Percentiles rank a stretch among this genome's conserved stretches.
Evolutionary conservation across 2,113 vertebrate species (phyloP).

Genomic region (Eolophus roseicapilla): DNA sequence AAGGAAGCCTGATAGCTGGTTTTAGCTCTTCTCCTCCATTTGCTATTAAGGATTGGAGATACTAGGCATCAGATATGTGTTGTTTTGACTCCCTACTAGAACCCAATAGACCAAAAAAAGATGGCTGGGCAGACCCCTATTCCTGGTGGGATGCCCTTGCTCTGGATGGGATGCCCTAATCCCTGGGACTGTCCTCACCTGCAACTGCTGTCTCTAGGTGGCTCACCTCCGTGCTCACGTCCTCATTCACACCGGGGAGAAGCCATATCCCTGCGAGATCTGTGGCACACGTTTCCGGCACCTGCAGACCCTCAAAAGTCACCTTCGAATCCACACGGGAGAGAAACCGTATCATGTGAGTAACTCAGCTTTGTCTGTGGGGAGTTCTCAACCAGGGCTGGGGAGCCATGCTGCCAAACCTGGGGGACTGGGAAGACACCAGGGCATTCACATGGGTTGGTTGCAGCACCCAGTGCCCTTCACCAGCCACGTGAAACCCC

Average conservation of each 20-base stretch:
- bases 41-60: not conserved
- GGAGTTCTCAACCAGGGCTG: not conserved
- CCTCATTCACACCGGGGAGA: slow-evolving; percentile 97
- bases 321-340: slow-evolving; percentile 97
- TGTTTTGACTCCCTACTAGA: not conserved
- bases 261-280: slow-evolving; percentile 97
- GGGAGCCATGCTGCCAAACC: not conserved
- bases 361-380: not conserved
- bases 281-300: slow-evolving; percentile 96
- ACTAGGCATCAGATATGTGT: accelerated
- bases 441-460: accelerated
- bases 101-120: not conserved
- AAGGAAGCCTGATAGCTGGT: not conserved
- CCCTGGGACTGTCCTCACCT: not conserved
- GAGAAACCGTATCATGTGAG: slow-evolving; percentile 98
- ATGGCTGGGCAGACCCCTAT: accelerated
- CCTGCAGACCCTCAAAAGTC: slow-evolving; percentile 96
- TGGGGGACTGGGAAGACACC: not conserved
- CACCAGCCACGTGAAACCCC: accelerated
- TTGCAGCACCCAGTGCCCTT: not conserved
- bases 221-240: slow-evolving; percentile 96
- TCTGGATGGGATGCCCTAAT: not conserved
- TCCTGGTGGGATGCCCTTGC: not conserved
- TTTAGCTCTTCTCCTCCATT: not conserved
- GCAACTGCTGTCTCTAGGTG: slow-evolving; percentile 74